Evolutionary conservation across 2,113 vertebrate species (phyloP), one percentile per base, ranked within the genome.

Genomic region (Penelope pileata): DNA sequence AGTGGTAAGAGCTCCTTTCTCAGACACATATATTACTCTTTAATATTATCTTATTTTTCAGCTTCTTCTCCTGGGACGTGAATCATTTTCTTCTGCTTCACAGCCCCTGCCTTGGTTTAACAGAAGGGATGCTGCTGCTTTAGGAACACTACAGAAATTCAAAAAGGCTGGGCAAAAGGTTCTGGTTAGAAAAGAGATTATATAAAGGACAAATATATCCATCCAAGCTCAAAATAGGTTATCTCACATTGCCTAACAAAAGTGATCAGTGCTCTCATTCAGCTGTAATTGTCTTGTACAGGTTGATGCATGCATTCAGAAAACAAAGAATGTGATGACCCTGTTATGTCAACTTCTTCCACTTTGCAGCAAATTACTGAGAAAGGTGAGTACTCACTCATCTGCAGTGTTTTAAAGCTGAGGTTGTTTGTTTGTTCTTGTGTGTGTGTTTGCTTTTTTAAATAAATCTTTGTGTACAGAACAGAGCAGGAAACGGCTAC

Each of bases 221-320:
- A 16, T 24, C 53, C 16, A 34, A 68, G 22, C 9, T 58, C 16
- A 5, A 88, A 91, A 50, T 6, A 66, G 10, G 32, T 74, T 16
- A n/a, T 69, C 42, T 96, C 24, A 26, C 18, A 17, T 9, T 67
- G 18, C 42, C 24, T 74, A 73, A 50, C 27, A 78, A 9, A 60
- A 59, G 59, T 48, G 40, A 43, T 54, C 36, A 38, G 45, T 45
- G 26, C 53, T 63, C 54, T 83, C 81, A 12, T 12, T 74, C n/a
- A 64, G 2, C 16, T 72, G 7, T 48, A 69, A 58, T 45, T 81
- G 38, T 23, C 51, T 78, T 64, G 13, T 91, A 47, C 69, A 99
- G 99, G 99, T 99, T 95, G 99, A 99, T 67, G 98, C 98, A 2
- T 99, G 98, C 89, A 99, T 99, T 96, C 98, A 98, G 89, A 98